Evolutionary conservation across 2,113 vertebrate genomes (phyloP).

Genomic region (Erythrolamprus reginae): DNA sequence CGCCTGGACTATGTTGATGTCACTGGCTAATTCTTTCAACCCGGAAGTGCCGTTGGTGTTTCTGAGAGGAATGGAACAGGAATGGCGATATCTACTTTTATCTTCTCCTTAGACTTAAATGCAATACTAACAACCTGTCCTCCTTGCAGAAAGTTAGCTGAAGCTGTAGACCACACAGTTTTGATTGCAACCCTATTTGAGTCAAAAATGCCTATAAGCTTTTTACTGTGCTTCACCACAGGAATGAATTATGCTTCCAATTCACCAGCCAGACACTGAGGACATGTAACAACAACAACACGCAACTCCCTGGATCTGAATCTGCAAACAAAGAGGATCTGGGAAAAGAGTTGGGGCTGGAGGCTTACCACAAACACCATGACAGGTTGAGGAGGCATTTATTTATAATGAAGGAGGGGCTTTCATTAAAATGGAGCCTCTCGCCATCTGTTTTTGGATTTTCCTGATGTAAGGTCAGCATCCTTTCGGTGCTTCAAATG

Average conservation of each 20-base stretch:
- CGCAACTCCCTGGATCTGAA: neutral
- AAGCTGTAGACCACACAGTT: neutral
- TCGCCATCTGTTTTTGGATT: conserved; percentile 44
- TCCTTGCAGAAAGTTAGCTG: neutral
- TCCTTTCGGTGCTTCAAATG: conserved; percentile 33
- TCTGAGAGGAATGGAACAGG: neutral
- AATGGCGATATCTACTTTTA: neutral
- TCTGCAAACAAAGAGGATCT: conserved; percentile 7
- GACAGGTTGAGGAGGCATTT: conserved; percentile 42
- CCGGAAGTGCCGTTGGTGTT: neutral
- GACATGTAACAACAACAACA: neutral
- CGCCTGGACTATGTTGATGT: too few relatives aligned
- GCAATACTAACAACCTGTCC: neutral
- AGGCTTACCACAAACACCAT: conserved; percentile 9
- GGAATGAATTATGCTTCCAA: neutral
- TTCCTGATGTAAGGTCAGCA: conserved; percentile 41
- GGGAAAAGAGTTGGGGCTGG: neutral
- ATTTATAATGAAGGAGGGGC: conserved; percentile 38
- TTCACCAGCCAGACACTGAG: neutral
- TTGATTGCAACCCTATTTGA: neutral
- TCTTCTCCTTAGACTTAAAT: neutral
- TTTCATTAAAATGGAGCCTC: conserved; percentile 40
- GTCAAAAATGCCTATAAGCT: neutral
- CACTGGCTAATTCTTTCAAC: too few relatives aligned
- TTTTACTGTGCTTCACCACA: neutral